A percentile compares a stretch with the other conserved stretches of the same genome.
phyloP scores from a whole-genome alignment of 2,888 invertebrate genomes.

The Muschampia plurimacula region DNA sequence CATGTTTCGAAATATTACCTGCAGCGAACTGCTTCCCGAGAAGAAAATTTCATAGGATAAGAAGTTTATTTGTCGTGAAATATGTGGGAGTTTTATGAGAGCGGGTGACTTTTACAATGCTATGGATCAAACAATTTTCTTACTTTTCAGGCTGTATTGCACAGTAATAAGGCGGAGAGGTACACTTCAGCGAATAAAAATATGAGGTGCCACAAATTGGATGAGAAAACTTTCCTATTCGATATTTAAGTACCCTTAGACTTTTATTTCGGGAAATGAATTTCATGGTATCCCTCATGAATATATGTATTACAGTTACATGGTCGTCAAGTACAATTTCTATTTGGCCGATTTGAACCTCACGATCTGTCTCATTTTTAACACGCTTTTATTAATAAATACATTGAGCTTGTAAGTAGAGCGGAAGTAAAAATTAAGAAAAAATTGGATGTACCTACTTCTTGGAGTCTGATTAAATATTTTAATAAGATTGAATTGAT shows the following conservation, averaged over 20 bases:
- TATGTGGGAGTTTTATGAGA: slow-evolving; percentile 84
- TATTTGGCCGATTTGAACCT: neutral
- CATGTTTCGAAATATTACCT: slow-evolving; percentile 86
- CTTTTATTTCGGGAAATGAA: slow-evolving; percentile 22
- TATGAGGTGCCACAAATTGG: slow-evolving; percentile 80
- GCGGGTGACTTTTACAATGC: slow-evolving; percentile 78
- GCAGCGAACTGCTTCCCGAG: slow-evolving; percentile 78
- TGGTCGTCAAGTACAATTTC: neutral
- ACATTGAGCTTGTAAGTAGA: no score
- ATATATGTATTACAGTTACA: slow-evolving; percentile 3
- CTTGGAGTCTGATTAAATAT: no score
- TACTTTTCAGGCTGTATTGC: slow-evolving; percentile 62
- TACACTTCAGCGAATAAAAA: slow-evolving; percentile 70
- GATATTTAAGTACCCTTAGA: slow-evolving; percentile 41
- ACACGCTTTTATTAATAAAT: no score
- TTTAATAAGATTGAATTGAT: no score
- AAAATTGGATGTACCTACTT: no score
- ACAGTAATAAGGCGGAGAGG: slow-evolving; percentile 73
- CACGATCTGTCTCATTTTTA: no score
- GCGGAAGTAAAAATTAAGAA: no score
- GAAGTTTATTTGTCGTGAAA: slow-evolving; percentile 85
- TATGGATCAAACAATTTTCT: slow-evolving; percentile 78
- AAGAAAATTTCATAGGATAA: slow-evolving; percentile 81
- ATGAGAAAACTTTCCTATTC: slow-evolving; percentile 74
- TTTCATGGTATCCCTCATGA: slow-evolving; percentile 8